phyloP scores from a whole-genome alignment of 1,140 invertebrate genomes.

The Lithobius niger region DNA sequence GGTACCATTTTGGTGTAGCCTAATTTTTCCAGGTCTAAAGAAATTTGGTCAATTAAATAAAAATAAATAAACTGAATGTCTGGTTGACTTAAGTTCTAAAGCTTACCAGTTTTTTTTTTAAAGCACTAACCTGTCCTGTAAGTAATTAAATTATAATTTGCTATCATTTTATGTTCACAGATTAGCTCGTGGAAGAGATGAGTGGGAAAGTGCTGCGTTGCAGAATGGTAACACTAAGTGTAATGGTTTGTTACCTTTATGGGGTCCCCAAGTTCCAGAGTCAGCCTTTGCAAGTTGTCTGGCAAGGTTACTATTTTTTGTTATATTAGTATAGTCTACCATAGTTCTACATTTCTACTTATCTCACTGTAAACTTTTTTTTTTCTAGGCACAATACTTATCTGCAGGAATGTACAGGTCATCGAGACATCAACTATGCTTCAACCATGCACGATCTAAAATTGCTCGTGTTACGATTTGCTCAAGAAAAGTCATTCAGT shows the following conservation, averaged over 20 bases:
- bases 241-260: constrained; percentile 87
- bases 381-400: constrained; percentile 37
- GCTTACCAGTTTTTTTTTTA: too few species aligned
- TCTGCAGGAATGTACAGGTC: constrained; percentile 27
- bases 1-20: too few species aligned
- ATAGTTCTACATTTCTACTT: constrained; percentile 3
- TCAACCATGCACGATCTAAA: constrained; percentile 91
- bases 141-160: too few species aligned
- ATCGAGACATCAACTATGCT: constrained; percentile 66
- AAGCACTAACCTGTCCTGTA: too few species aligned
- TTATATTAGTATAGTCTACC: background rate
- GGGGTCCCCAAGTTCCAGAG: constrained; percentile 91
- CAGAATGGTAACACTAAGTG: constrained; percentile 97
- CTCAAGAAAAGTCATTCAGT: constrained; percentile 87
- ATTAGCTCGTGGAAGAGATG: constrained; percentile 60
- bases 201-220: constrained; percentile 93
- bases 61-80: too few species aligned
- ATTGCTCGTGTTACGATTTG: constrained; percentile 73
- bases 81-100: too few species aligned
- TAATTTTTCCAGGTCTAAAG: too few species aligned
- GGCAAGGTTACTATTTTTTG: constrained; percentile 49
- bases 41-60: too few species aligned
- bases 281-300: constrained; percentile 86
- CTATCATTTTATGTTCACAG: constrained; percentile 2
- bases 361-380: constrained; percentile 10